Percentiles rank a stretch among this genome's conserved stretches.
Conservation (phyloP, 1,140 invertebrate genomes). For the Megathymus violae region DNA sequence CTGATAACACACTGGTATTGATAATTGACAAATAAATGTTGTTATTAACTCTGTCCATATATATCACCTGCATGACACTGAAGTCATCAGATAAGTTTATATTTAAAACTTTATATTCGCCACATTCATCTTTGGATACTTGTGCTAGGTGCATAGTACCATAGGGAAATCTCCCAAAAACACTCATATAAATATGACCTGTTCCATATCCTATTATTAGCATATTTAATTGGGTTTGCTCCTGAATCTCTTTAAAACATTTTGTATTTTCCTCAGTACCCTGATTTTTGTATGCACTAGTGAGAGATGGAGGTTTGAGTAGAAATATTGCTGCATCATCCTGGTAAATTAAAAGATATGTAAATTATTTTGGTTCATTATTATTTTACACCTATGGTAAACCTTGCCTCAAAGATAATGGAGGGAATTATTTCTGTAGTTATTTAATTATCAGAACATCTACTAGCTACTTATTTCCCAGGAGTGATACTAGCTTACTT, state of each 20-base stretch:
- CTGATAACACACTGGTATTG: constrained; percentile 87
- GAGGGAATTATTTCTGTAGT: no score
- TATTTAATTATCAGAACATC: no score
- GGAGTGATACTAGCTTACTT: no score
- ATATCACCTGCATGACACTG: constrained; percentile 84
- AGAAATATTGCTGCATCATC: constrained; percentile 84
- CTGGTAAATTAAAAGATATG: constrained; percentile 72
- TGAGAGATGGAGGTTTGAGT: constrained; percentile 74
- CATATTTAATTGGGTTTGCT: constrained; percentile 90
- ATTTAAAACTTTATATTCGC: constrained; percentile 84
- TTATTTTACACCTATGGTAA: no score
- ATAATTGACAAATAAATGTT: constrained; percentile 84
- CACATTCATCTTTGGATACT: constrained; percentile 81
- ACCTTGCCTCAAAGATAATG: no score
- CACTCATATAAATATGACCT: constrained; percentile 89
- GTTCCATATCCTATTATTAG: constrained; percentile 90
- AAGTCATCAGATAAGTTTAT: constrained; percentile 86
- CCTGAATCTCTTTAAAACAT: constrained; percentile 86
- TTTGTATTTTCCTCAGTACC: constrained; percentile 84
- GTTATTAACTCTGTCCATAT: constrained; percentile 80
- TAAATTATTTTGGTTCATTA: no score
- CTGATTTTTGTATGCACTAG: constrained; percentile 73
- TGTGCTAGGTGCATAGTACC: constrained; percentile 87
- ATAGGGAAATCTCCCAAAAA: constrained; percentile 93
- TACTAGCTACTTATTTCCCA: no score